phyloP scores from a whole-genome alignment of 2,113 vertebrate genomes.

The Ophthalmolycus amberensis region DNA sequence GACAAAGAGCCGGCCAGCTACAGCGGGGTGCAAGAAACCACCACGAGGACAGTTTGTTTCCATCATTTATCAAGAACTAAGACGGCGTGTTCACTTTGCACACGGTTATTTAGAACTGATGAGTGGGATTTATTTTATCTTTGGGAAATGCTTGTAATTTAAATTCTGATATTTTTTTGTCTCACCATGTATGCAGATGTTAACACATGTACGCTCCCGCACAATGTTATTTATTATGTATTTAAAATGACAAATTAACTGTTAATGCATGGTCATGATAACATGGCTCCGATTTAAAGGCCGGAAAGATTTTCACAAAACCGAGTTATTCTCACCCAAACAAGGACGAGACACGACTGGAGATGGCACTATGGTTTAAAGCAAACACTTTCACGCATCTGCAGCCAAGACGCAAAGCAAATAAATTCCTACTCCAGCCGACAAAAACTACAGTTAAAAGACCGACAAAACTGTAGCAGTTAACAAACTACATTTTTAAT shows the following conservation, averaged over 20 bases:
- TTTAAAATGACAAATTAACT: neutral
- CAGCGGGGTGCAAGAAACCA: slow-evolving; percentile 63
- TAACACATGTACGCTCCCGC: neutral
- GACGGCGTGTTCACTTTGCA: neutral
- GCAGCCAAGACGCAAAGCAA: neutral
- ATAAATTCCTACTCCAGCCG: neutral
- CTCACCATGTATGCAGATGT: neutral
- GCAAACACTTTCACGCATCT: neutral
- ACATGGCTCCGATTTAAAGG: neutral
- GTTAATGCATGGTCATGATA: neutral
- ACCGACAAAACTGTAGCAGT: neutral
- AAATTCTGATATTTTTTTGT: neutral
- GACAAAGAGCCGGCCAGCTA: slow-evolving; percentile 16
- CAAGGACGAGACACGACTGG: neutral
- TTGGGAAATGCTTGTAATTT: slow-evolving; percentile 5
- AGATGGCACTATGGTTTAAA: slow-evolving; percentile 17
- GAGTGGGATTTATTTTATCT: neutral
- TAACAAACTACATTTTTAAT: neutral
- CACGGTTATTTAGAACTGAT: neutral
- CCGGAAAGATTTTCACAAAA: neutral
- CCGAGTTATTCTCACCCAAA: neutral
- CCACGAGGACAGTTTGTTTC: slow-evolving; percentile 56
- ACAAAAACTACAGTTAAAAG: slow-evolving; percentile 11
- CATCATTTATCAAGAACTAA: slow-evolving; percentile 73
- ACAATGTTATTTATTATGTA: neutral